Evolutionary conservation across 2,113 vertebrate species (phyloP), one percentile per base, ranked within the genome.

Genomic region (Chelonoidis abingdonii): DNA sequence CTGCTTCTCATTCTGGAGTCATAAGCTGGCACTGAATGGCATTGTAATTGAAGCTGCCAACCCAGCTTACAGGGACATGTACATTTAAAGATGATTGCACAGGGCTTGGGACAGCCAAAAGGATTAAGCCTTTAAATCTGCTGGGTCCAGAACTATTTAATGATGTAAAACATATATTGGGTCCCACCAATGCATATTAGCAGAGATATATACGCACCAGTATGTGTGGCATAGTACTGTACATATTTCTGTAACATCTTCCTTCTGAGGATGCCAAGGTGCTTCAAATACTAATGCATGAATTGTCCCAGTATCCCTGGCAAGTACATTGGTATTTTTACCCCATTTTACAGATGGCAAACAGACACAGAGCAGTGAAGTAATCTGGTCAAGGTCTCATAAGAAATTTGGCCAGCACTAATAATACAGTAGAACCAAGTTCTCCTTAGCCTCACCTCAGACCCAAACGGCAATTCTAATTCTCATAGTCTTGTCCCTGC

Each of bases 141-240:
- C 31, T 25, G 2, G 22, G 27, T 44, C 2, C 27, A 54, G 14
- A 29, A 22, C 53, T 52, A 13, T 8, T 81, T 41, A 53, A 14
- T 0, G 0, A 38, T 22, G 29, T 35, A 8, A 50, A 69, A 24
- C 2, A 21, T 83, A 1, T n/a, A 19, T 38, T 4, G 41, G 38
- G 24, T 25, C 41, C 24, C 24, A 47, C 22, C 75, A 14, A 13
- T 27, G 41, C 11, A 27, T 29, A 78, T 47, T 78, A 78, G 41
- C n/a, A n/a, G 24, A 44, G 38, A 10, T 75, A 44, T 25, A 65
- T 65, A 31, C 29, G 3, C 29, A 62, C 59, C 59, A 62, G 13
- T 65, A 35, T 65, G 31, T 35, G 12, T 44, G 72, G 72, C 9
- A 41, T 75, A 75, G 21, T 41, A 25, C 24, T 44, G 24, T 76